phyloP scores from a whole-genome alignment of 2,113 vertebrate species.

The Catharus fuscescens region DNA sequence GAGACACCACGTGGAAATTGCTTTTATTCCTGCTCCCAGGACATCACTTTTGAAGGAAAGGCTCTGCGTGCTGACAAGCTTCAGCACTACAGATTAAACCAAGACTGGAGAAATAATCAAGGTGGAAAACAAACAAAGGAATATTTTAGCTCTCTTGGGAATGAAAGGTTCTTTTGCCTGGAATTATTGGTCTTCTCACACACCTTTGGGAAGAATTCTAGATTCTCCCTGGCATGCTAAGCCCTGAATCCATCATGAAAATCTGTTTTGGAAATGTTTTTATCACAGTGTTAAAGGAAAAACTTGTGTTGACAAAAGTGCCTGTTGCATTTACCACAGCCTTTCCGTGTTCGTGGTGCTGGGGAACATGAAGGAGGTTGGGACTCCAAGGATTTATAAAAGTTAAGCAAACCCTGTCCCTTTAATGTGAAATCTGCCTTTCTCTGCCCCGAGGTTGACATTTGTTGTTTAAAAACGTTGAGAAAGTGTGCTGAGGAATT shows the following conservation, averaged over 20 bases:
- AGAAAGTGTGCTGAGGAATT: slow-evolving; percentile 39
- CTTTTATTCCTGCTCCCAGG: neutral
- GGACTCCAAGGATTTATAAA: neutral
- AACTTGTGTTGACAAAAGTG: slow-evolving; percentile 4
- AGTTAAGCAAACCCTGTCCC: neutral
- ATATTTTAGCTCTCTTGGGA: slow-evolving; percentile 35
- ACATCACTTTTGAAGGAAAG: neutral
- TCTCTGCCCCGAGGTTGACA: slow-evolving; percentile 1
- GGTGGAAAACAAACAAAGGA: slow-evolving; percentile 34
- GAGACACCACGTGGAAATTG: neutral
- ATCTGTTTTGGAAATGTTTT: slow-evolving; percentile 3
- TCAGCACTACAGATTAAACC: neutral
- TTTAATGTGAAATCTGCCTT: slow-evolving; percentile 22
- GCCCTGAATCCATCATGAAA: slow-evolving; percentile 23
- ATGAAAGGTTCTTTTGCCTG: slow-evolving; percentile 47
- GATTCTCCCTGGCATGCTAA: slow-evolving; percentile 46
- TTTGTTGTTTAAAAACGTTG: slow-evolving; percentile 58
- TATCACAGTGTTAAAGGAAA: neutral
- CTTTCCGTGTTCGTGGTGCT: neutral
- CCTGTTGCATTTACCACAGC: neutral
- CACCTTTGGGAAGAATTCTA: slow-evolving; percentile 53
- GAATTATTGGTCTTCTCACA: slow-evolving; percentile 18
- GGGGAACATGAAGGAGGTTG: neutral
- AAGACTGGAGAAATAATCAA: slow-evolving; percentile 34
- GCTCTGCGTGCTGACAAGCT: slow-evolving; percentile 5